phyloP scores from a whole-genome alignment of 2,113 vertebrate species.

The Beaufortia kweichowensis region DNA sequence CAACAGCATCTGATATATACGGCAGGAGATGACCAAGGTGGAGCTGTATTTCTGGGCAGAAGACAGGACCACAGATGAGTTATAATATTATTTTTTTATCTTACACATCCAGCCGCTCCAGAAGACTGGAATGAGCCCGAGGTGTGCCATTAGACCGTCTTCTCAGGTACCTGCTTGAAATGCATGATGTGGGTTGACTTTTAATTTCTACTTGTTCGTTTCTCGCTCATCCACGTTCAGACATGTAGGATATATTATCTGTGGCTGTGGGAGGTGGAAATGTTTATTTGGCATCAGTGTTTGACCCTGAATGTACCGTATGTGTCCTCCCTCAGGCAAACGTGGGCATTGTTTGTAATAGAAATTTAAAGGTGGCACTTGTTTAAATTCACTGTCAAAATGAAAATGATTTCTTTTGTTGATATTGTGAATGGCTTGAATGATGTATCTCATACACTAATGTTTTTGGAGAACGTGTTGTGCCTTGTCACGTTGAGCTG shows the following conservation, averaged over 20 bases:
- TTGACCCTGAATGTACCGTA: background rate
- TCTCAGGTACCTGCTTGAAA: conserved; percentile 2
- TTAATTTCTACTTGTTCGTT: background rate
- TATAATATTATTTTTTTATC: background rate
- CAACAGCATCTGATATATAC: background rate
- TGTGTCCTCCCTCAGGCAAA: background rate
- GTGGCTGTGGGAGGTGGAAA: background rate
- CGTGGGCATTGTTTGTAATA: background rate
- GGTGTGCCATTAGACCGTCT: conserved; percentile 14
- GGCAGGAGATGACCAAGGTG: background rate
- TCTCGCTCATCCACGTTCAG: background rate
- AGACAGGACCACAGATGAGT: background rate
- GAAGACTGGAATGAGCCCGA: conserved; percentile 3
- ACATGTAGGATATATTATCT: conserved; percentile 4
- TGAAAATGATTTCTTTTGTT: background rate
- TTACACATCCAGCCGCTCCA: background rate
- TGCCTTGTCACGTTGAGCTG: conserved; percentile 17
- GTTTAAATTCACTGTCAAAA: conserved; percentile 18
- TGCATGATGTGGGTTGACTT: background rate
- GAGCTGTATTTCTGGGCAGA: conserved; percentile 9
- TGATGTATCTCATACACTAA: background rate
- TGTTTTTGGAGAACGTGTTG: background rate
- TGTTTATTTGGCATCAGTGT: background rate
- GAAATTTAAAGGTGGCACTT: conserved; percentile 2
- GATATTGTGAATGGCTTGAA: conserved; percentile 5